Evolutionary conservation across 2,113 vertebrate genomes (phyloP), one percentile per base, ranked within the genome.

Genomic region (Nothocercus nigrocapillus): DNA sequence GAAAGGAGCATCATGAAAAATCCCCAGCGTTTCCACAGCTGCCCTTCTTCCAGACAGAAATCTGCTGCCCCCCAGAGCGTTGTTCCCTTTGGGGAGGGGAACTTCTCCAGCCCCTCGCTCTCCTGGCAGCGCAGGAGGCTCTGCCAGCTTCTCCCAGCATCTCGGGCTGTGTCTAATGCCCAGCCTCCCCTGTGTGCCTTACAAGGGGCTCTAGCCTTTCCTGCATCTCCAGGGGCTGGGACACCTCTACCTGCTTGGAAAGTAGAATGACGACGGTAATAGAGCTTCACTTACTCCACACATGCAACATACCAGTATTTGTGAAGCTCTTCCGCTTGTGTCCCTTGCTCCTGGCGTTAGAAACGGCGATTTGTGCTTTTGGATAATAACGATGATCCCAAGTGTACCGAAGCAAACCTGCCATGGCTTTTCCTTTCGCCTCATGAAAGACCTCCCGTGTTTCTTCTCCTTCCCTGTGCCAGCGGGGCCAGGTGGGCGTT

Each of bases 351-450:
- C 42, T 34, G 79, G 69, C 32, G 14, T 13, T 66, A 58, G 69
- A 61, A 93, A 70, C 28, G 53, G 64, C 53, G 70, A 49, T 42
- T 78, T 75, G 61, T 66, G 91, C 70, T 91, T 96, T 72, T 82
- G 82, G 82, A 86, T 81, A 1, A 5, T 67, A 78, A 49, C 16
- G 30, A 18, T 75, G 67, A 62, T 77, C 49, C 49, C 68, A 88
- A 70, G 76, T 68, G 56, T 81, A 15, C 27, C 58, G 64, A 88
- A 64, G 69, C 44, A 67, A 67, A 81, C 19, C 81, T 94, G 84
- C 47, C 7, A 4, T 59, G 74, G 13, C 66, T 92, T 89, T 91
- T 82, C 64, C 61, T 78, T 70, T 88, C 72, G 25, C 49, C 69
- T 88, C 4, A 2, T 7, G 67, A 27, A 64, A 51, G 42, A 24